These are phyloP conservation scores for Mimas tiliae DNA, from an alignment of 2,888 invertebrate species.

Conservation along the genomic window DNA sequence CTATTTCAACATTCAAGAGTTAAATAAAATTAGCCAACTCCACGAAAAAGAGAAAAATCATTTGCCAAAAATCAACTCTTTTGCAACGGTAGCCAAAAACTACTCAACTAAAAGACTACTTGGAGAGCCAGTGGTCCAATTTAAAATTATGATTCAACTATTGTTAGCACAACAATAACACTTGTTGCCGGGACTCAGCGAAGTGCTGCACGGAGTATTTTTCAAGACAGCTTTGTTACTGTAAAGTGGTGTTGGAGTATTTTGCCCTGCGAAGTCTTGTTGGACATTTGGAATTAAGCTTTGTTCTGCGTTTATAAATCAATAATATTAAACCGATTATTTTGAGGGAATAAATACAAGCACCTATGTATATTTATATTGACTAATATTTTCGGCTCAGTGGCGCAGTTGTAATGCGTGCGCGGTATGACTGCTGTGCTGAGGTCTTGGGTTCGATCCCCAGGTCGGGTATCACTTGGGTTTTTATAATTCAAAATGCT, in stretches of 20 bases:
- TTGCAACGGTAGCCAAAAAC: slow-evolving; percentile 2
- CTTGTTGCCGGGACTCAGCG: slow-evolving; percentile 37
- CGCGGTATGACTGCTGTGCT: no score
- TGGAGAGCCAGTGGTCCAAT: slow-evolving; percentile 15
- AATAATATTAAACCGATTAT: background rate
- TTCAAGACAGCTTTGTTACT: slow-evolving; percentile 28
- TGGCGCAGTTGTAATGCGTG: no score
- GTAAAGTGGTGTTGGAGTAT: slow-evolving; percentile 24
- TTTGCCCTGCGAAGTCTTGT: slow-evolving; percentile 9
- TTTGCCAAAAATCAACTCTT: slow-evolving; percentile 2
- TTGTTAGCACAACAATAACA: slow-evolving; percentile 34
- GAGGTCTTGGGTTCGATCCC: no score
- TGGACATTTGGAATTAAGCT: background rate
- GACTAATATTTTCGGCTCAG: no score
- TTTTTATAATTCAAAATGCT: no score
- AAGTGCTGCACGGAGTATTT: slow-evolving; percentile 23
- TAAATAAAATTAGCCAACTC: background rate
- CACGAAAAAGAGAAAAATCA: background rate
- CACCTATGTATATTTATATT: no score
- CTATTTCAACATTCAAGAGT: background rate
- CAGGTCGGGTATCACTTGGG: no score
- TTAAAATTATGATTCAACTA: slow-evolving; percentile 25
- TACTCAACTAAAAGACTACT: slow-evolving; percentile 4
- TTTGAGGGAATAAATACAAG: no score
- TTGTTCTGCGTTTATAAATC: background rate